These are phyloP conservation scores for Prosopocoilus inquinatus DNA, from an alignment of 2,888 invertebrate species.

Conservation along the genomic window DNA sequence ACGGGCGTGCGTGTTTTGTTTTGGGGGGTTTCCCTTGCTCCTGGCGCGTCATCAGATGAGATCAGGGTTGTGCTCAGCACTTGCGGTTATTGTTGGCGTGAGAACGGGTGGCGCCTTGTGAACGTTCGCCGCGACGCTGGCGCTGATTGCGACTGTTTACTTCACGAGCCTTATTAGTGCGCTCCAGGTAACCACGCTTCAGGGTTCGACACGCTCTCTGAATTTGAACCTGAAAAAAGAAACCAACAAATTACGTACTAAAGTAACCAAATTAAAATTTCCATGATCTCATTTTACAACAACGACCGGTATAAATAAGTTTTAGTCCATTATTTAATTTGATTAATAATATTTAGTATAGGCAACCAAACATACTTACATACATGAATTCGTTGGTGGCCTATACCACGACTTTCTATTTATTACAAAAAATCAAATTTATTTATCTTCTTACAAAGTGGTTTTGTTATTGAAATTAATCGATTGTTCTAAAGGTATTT, in stretches of 20 bases:
- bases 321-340: no score
- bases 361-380: no score
- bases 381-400: no score
- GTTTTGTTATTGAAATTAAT: no score
- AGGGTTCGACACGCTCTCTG: slow-evolving; percentile 47
- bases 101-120: slow-evolving; percentile 50
- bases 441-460: no score
- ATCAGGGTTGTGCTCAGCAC: slow-evolving; percentile 49
- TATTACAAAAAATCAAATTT: no score
- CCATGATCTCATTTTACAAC: no score
- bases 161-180: slow-evolving; percentile 56
- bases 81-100: slow-evolving; percentile 56
- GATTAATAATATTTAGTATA: no score
- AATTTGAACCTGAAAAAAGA: slow-evolving; percentile 46
- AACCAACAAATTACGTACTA: not conserved
- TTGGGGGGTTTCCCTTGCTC: not conserved
- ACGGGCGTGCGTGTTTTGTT: not conserved
- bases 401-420: no score
- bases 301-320: no score
- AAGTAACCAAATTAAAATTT: no score
- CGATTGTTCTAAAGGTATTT: no score
- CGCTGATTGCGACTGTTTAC: slow-evolving; percentile 51
- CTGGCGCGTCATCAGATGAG: slow-evolving; percentile 31
- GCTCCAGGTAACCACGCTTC: slow-evolving; percentile 49
- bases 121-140: slow-evolving; percentile 51